Conservation (phyloP, 2,888 invertebrate species). For the Lasioglossum lativentre region DNA sequence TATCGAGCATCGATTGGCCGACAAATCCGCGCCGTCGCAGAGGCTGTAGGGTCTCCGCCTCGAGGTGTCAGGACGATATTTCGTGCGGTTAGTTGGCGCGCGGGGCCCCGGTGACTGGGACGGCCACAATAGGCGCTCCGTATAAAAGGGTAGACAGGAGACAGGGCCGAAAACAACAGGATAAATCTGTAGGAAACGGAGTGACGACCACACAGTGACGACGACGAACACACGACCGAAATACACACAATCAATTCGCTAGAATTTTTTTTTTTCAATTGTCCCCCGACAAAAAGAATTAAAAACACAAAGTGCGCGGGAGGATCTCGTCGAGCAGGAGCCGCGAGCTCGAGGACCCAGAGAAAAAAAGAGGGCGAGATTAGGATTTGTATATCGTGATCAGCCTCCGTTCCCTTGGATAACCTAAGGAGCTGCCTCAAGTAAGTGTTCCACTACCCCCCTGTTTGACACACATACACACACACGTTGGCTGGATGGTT, state of each 20-base stretch:
- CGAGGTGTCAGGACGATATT: constrained; percentile 73
- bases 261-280: background rate
- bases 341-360: constrained; percentile 38
- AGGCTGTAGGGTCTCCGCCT: constrained; percentile 62
- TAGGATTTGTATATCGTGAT: constrained; percentile 36
- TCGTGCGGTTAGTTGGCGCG: constrained; percentile 84
- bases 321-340: constrained; percentile 23
- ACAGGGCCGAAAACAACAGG: constrained; percentile 58
- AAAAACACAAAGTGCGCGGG: constrained; percentile 35
- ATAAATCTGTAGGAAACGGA: constrained; percentile 56
- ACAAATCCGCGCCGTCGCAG: constrained; percentile 67
- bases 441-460: constrained; percentile 54
- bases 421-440: constrained; percentile 47
- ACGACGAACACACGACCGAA: constrained; percentile 67
- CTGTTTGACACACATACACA: constrained; percentile 23
- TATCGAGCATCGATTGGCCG: constrained; percentile 37
- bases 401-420: constrained; percentile 36
- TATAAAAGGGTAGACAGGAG: constrained; percentile 66
- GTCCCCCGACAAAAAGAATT: background rate
- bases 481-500: background rate
- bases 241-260: background rate
- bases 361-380: no score
- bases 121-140: constrained; percentile 76
- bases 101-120: constrained; percentile 84
- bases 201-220: constrained; percentile 68